Evolutionary conservation across 2,113 vertebrate genomes (phyloP).

Genomic region (Crotalus viridis): DNA sequence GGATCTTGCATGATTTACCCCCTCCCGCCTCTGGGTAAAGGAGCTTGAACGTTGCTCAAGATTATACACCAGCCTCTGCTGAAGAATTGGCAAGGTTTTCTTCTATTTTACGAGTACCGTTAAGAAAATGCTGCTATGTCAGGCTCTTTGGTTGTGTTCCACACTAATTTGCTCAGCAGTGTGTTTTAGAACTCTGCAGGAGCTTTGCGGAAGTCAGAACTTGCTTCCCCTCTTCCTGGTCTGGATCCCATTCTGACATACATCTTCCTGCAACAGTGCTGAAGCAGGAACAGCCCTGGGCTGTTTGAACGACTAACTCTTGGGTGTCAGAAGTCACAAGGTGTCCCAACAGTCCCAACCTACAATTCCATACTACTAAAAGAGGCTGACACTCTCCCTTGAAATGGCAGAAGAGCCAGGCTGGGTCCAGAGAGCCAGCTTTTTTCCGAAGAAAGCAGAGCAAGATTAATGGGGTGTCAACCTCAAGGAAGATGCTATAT

Average conservation of each 20-base stretch:
- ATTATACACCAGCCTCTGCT: neutral
- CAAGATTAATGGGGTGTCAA: slow-evolving; percentile 11
- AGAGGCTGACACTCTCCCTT: neutral
- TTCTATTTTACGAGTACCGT: neutral
- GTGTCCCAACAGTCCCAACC: neutral
- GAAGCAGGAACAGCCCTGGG: neutral
- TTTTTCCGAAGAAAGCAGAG: slow-evolving; percentile 23
- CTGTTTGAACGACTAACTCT: neutral
- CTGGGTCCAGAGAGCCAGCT: neutral
- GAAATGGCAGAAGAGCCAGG: neutral
- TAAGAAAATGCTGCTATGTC: neutral
- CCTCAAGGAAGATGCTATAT: neutral
- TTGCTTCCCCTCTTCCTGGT: neutral
- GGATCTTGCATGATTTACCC: neutral
- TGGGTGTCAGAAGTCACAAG: neutral
- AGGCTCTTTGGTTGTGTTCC: neutral
- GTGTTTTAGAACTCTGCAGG: neutral
- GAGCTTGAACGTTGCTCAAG: neutral
- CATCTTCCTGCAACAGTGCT: neutral
- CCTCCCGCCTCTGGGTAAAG: neutral
- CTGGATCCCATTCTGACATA: neutral
- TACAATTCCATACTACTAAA: neutral
- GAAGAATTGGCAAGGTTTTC: neutral
- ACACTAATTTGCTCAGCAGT: neutral
- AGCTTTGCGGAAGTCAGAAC: neutral